Conservation (phyloP, 2,888 invertebrate genomes). For the Harmothoe impar region DNA sequence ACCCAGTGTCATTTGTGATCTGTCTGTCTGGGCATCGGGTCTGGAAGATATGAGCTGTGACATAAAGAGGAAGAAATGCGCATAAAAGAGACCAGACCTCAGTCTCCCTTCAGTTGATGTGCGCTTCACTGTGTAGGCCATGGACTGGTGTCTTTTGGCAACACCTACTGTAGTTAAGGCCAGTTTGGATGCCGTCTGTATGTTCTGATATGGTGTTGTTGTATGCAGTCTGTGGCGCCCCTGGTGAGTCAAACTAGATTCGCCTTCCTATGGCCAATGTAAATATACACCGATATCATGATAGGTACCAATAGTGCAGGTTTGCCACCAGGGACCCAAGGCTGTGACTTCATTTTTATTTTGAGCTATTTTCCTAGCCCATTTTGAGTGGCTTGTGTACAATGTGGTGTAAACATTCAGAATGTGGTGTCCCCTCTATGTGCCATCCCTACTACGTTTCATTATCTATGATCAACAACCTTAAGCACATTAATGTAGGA, state of each 20-base stretch:
- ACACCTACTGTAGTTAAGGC: background rate
- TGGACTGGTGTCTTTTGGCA: constrained; percentile 44
- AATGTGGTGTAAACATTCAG: constrained; percentile 55
- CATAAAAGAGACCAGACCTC: background rate
- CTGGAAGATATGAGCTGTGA: background rate
- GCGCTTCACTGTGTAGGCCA: constrained; percentile 46
- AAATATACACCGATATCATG: constrained; percentile 36
- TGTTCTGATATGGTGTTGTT: constrained; percentile 39
- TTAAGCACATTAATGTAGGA: constrained; percentile 55
- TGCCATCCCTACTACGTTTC: constrained; percentile 54
- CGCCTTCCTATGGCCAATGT: constrained; percentile 22
- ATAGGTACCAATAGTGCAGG: constrained; percentile 42
- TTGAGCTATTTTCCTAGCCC: constrained; percentile 57
- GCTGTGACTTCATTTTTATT: constrained; percentile 47
- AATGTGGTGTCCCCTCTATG: constrained; percentile 31
- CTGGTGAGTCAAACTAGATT: constrained; percentile 39
- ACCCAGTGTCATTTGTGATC: background rate
- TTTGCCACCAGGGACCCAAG: constrained; percentile 52
- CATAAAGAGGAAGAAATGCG: background rate
- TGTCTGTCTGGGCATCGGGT: background rate
- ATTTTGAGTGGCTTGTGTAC: constrained; percentile 54
- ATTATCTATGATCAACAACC: constrained; percentile 55
- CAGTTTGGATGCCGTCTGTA: constrained; percentile 25
- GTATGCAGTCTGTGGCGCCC: background rate
- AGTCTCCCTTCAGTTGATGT: background rate